These are phyloP conservation scores for Dynastes hyllus DNA, from an alignment of 2,888 invertebrate species.

Conservation along the genomic window DNA sequence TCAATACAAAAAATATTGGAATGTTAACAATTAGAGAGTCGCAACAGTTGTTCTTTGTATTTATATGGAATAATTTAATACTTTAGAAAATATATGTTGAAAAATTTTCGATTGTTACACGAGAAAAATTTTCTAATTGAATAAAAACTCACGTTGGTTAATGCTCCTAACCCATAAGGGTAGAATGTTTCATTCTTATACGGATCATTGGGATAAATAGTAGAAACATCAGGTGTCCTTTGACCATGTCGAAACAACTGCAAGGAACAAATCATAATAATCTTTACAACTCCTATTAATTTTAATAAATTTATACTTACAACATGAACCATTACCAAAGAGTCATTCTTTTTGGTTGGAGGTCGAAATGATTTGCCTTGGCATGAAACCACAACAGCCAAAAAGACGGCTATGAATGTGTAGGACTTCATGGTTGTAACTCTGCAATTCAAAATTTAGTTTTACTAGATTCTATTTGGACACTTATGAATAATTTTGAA, in stretches of 20 bases:
- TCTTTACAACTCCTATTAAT: constrained; percentile 1
- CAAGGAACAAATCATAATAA: not conserved
- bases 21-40: not conserved
- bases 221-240: constrained; percentile 50
- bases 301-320: constrained; percentile 7
- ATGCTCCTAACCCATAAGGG: constrained; percentile 48
- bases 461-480: no score
- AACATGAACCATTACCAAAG: constrained; percentile 24
- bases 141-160: constrained; percentile 45
- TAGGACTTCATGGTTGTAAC: constrained; percentile 3
- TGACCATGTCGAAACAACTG: constrained; percentile 51
- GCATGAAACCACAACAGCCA: not conserved
- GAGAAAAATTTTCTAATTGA: not conserved
- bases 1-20: not conserved
- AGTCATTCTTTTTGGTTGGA: not conserved
- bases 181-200: constrained; percentile 50
- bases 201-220: constrained; percentile 52
- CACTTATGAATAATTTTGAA: no score
- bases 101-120: not conserved
- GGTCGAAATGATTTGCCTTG: not conserved
- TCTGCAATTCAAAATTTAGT: constrained; percentile 3
- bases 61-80: not conserved
- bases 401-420: not conserved
- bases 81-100: not conserved
- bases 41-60: not conserved